Evolutionary conservation across 2,888 invertebrate species (phyloP), one percentile per base, ranked within the genome.

Genomic region (Oxycera nigricornis): DNA sequence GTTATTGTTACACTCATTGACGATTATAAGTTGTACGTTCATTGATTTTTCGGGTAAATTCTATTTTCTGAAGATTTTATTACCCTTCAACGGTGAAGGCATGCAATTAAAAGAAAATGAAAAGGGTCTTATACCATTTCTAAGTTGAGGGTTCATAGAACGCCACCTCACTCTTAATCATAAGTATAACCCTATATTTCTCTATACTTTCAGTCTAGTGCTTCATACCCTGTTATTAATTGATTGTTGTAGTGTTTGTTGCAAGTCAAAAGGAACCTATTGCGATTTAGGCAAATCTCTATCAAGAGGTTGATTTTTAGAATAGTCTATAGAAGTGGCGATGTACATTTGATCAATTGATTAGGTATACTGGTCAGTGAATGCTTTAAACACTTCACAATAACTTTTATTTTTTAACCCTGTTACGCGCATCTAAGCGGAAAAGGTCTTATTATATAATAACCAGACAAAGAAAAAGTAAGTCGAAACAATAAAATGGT

Each of bases 181-280:
- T 55, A 55, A 20, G 22, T 55, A 35, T 52, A 52, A 52, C 35
- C 55, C 31, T 52, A 65, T 22, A 24, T 41, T 39, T 41, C 24
- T 3, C 59, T 14, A 9, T 11, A 26, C 14, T 46, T 24, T 28
- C 14, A 6, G 61, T 30, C 61, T 61, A 41, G n/a, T n/a, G 46
- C 22, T 41, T 41, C 41, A 46, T 46, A 14, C 26, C 73, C 75
- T 67, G 72, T 72, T 75, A 75, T 75, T 72, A 75, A 75, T 75
- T 72, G 75, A 75, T 73, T 75, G 73, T 72, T 75, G 75, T 65
- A 73, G 73, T 74, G 70, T 73, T 68, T 61, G 59, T 73, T 61
- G 46, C 55, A 41, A 75, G 73, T 75, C 75, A 75, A 75, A 65
- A 73, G 35, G 57, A 31, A 30, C 61, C 41, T 30, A 52, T 62